Percentiles rank a stretch among this genome's conserved stretches.
phyloP scores from a whole-genome alignment of 1,140 invertebrate genomes.

The Stegodyphus dumicola region DNA sequence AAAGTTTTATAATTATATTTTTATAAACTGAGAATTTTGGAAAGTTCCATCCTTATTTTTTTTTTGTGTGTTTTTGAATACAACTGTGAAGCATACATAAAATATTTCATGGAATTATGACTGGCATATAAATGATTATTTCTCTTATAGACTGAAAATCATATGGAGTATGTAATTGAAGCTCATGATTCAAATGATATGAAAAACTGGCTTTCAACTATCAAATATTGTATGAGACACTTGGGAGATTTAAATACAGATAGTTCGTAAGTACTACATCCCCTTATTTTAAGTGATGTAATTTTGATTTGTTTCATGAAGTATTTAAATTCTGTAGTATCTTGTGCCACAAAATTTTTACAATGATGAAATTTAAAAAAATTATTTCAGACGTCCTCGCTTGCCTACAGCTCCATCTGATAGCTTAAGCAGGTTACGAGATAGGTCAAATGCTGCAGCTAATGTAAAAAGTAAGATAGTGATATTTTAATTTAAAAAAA shows the following conservation, averaged over 20 bases:
- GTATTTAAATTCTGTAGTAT: not conserved
- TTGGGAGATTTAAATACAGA: slow-evolving; percentile 56
- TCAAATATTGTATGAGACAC: slow-evolving; percentile 82
- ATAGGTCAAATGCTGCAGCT: slow-evolving; percentile 39
- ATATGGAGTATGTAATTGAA: slow-evolving; percentile 96
- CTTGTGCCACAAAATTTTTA: not conserved
- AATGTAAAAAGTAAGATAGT: slow-evolving; percentile 40
- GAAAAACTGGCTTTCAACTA: slow-evolving; percentile 87
- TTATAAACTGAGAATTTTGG: too few species aligned
- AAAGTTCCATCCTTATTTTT: not conserved
- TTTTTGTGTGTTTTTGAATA: not conserved
- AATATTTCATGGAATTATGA: too few species aligned
- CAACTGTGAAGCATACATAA: not conserved
- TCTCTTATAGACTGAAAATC: slow-evolving; percentile 79
- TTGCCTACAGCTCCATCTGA: slow-evolving; percentile 57
- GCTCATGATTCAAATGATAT: slow-evolving; percentile 89
- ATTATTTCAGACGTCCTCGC: slow-evolving; percentile 38
- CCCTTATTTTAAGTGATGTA: not conserved
- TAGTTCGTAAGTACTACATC: slow-evolving; percentile 45
- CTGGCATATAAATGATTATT: too few species aligned
- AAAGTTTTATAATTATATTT: not conserved
- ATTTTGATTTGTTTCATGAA: not conserved
- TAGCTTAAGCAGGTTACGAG: slow-evolving; percentile 54
- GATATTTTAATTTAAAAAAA: too few species aligned
- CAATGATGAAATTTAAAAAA: not conserved